These are phyloP conservation scores for Corythornis madagascariensis DNA, from an alignment of 2,113 vertebrate species.

Conservation along the genomic window DNA sequence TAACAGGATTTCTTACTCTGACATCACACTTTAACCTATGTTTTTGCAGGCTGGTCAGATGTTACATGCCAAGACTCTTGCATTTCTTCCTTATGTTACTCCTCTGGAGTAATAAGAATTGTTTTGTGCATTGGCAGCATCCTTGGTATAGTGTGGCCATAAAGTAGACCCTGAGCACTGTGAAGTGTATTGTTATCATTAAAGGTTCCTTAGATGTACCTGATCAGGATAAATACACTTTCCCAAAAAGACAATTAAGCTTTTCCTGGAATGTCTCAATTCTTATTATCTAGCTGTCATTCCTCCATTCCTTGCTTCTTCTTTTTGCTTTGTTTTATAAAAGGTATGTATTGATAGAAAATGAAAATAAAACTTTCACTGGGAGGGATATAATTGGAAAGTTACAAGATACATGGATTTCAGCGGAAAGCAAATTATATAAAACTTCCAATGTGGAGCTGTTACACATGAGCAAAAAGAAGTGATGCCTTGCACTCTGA, in stretches of 20 bases:
- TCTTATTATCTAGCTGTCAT: neutral
- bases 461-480: neutral
- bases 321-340: neutral
- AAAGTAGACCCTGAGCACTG: neutral
- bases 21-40: neutral
- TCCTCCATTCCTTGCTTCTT: neutral
- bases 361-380: neutral
- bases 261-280: neutral
- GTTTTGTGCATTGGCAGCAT: neutral
- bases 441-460: neutral
- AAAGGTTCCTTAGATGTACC: neutral
- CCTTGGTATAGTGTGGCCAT: neutral
- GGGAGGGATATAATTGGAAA: neutral
- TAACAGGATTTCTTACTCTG: neutral
- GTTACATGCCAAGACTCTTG: neutral
- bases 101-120: neutral
- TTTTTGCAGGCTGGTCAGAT: neutral
- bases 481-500: neutral
- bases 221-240: neutral
- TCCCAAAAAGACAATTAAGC: neutral
- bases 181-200: neutral
- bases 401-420: neutral
- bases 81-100: neutral
- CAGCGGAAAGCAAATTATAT: neutral
- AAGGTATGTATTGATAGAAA: neutral